phyloP scores from a whole-genome alignment of 2,113 vertebrate species.

The Chloropsis hardwickii region DNA sequence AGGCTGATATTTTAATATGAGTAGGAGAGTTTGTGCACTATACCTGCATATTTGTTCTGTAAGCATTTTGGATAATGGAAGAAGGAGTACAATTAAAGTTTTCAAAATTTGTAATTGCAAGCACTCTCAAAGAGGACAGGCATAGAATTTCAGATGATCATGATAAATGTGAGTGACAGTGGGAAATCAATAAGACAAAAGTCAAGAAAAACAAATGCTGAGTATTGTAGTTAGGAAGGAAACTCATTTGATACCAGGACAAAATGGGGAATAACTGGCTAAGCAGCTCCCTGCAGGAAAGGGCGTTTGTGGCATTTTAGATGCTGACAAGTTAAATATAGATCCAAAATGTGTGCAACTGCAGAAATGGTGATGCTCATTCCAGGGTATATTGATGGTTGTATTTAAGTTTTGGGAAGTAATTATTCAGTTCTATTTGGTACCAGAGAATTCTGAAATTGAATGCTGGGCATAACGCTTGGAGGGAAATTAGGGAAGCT shows the following conservation, averaged over 20 bases:
- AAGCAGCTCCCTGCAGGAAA: background rate
- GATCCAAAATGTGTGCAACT: background rate
- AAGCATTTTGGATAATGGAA: background rate
- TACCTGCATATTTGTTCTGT: background rate
- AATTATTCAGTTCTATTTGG: background rate
- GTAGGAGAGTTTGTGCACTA: background rate
- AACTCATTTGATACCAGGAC: background rate
- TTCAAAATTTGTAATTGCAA: background rate
- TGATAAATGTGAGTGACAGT: background rate
- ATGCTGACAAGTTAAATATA: constrained; percentile 17
- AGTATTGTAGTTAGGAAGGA: background rate
- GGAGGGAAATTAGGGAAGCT: background rate
- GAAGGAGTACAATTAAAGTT: background rate
- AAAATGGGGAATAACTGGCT: background rate
- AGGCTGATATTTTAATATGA: background rate
- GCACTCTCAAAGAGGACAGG: background rate
- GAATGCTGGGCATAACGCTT: background rate
- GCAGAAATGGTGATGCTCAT: background rate
- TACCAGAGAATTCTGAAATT: background rate
- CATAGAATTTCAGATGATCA: background rate
- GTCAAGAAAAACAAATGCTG: background rate
- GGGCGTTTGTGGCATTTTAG: background rate
- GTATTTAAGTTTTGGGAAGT: background rate
- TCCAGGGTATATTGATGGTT: background rate
- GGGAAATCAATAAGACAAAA: constrained; percentile 25